These are phyloP conservation scores for Amblyornis subalaris DNA, from an alignment of 2,113 vertebrate species.

Conservation along the genomic window DNA sequence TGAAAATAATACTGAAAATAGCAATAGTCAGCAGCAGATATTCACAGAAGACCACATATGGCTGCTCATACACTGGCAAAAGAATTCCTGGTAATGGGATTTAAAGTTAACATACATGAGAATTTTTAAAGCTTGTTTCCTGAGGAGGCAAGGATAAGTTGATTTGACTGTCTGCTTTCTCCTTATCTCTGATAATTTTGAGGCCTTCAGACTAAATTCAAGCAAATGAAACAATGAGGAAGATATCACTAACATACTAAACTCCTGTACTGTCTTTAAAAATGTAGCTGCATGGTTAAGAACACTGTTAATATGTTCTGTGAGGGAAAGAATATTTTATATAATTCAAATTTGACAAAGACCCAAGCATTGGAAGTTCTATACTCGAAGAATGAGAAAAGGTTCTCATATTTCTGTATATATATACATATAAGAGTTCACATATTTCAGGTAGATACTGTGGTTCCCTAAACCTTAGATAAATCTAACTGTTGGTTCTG, in stretches of 20 bases:
- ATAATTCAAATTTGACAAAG: not conserved
- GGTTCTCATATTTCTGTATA: not conserved
- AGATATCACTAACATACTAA: not conserved
- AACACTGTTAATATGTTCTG: not conserved
- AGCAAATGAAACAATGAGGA: not conserved
- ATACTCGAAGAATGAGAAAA: not conserved
- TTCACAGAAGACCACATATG: not conserved
- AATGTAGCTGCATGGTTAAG: not conserved
- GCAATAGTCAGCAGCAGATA: not conserved
- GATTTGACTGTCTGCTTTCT: not conserved
- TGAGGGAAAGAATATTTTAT: not conserved
- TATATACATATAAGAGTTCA: not conserved
- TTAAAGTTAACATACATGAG: accelerated
- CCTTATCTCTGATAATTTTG: not conserved
- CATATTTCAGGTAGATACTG: not conserved
- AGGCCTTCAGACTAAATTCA: not conserved
- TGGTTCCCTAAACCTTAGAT: not conserved
- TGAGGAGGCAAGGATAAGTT: not conserved
- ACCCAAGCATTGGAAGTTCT: not conserved
- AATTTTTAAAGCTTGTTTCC: not conserved
- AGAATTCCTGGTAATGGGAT: not conserved
- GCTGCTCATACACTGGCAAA: not conserved
- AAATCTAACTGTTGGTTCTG: not conserved
- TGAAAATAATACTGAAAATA: not conserved
- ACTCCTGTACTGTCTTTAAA: not conserved